These are phyloP conservation scores for Artibeus jamaicensis DNA, from an alignment of 2,797 vertebrate genomes.

Conservation along the genomic window DNA sequence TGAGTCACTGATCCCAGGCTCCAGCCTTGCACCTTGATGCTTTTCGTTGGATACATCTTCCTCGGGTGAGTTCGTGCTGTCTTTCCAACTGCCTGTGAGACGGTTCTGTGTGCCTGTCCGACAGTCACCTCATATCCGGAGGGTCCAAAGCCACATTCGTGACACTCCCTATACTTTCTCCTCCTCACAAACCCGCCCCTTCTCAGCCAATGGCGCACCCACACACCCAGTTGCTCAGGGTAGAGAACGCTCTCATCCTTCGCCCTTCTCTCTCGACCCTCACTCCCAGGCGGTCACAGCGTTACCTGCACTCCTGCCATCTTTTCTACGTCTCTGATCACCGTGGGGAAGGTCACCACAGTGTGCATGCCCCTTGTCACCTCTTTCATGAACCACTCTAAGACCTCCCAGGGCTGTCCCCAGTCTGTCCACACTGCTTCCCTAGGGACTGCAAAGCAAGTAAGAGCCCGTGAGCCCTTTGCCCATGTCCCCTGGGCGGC, in stretches of 20 bases:
- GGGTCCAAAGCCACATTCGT: not conserved
- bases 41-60: not conserved
- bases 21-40: not conserved
- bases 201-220: fast-evolving
- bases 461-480: not conserved
- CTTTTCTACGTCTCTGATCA: not conserved
- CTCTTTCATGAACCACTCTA: not conserved
- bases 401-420: not conserved
- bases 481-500: not conserved
- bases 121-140: fast-evolving
- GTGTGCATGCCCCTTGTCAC: fast-evolving
- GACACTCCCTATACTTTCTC: fast-evolving
- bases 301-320: not conserved
- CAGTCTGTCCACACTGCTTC: not conserved
- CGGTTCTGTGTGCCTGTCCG: not conserved
- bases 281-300: fast-evolving
- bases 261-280: not conserved
- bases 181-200: not conserved
- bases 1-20: not conserved
- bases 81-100: not conserved
- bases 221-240: not conserved
- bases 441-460: too few species aligned
- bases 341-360: not conserved
- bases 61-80: not conserved
- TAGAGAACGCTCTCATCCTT: not conserved